These are phyloP conservation scores for Asteroscopus sphinx DNA, from an alignment of 2,888 invertebrate genomes.

Conservation along the genomic window DNA sequence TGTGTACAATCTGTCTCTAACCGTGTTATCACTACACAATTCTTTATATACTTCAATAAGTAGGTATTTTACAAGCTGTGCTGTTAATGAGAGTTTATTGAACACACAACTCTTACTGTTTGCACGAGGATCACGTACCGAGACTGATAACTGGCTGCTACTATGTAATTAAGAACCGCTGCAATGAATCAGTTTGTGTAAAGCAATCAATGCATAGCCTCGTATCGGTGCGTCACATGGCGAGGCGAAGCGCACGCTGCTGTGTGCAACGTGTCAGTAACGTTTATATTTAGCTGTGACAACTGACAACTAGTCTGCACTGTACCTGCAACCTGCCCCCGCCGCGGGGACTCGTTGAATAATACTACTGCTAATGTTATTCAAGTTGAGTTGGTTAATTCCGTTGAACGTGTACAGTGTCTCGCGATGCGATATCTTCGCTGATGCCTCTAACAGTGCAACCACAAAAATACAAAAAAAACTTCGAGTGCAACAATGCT, in stretches of 20 bases:
- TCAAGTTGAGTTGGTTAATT: background rate
- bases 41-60: constrained; percentile 2
- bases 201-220: constrained; percentile 13
- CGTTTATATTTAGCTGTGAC: background rate
- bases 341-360: background rate
- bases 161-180: constrained; percentile 25
- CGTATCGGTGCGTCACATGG: background rate
- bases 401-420: background rate
- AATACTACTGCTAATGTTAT: background rate
- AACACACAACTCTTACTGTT: constrained; percentile 22
- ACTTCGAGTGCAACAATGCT: no score
- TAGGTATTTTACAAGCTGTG: background rate
- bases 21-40: constrained; percentile 10
- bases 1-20: constrained; percentile 1
- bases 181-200: constrained; percentile 16
- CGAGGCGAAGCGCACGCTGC: background rate
- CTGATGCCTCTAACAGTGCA: background rate
- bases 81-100: constrained; percentile 23
- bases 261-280: constrained; percentile 10
- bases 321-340: background rate
- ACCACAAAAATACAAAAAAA: no score
- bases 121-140: constrained; percentile 21
- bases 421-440: background rate
- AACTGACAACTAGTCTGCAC: background rate
- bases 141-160: constrained; percentile 36